Evolutionary conservation across 1,140 invertebrate genomes (phyloP).

Genomic region (Octopus sinensis): DNA sequence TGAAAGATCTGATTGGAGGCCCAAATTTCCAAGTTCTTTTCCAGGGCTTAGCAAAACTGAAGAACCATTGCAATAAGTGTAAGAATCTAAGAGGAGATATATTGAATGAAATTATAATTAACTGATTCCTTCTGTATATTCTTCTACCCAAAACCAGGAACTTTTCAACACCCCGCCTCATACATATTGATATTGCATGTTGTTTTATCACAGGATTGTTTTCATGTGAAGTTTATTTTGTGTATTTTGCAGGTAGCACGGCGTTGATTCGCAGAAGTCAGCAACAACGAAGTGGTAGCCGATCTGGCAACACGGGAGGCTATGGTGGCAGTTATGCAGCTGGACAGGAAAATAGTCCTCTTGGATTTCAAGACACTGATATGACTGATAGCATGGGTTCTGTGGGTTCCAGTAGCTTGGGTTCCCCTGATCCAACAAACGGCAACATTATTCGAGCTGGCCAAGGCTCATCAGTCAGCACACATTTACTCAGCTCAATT

Average conservation of each 20-base stretch:
- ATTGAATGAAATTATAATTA: too few relatives aligned
- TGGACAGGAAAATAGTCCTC: conserved; percentile 12
- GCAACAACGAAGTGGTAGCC: conserved; percentile 1
- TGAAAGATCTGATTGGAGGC: too few relatives aligned
- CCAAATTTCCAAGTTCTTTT: too few relatives aligned
- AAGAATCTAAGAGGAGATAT: too few relatives aligned
- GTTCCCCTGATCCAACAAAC: not conserved
- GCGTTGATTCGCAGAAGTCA: not conserved
- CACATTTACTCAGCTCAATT: not conserved
- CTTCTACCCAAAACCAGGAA: too few relatives aligned
- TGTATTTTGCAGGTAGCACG: conserved; percentile 4
- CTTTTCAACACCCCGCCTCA: too few relatives aligned
- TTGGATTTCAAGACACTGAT: conserved; percentile 11
- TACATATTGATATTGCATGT: too few relatives aligned
- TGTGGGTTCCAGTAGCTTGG: conserved; percentile 11
- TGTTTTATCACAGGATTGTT: too few relatives aligned
- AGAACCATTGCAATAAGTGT: too few relatives aligned
- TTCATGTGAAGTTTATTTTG: too few relatives aligned
- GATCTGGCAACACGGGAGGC: not conserved
- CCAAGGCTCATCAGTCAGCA: not conserved
- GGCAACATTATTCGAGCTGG: not conserved
- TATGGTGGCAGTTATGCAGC: not conserved
- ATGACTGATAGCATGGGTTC: conserved; percentile 14
- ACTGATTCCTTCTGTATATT: too few relatives aligned
- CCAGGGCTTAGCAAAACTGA: too few relatives aligned